Conservation (phyloP, 2,888 invertebrate genomes). For the Zonitis immaculata region DNA sequence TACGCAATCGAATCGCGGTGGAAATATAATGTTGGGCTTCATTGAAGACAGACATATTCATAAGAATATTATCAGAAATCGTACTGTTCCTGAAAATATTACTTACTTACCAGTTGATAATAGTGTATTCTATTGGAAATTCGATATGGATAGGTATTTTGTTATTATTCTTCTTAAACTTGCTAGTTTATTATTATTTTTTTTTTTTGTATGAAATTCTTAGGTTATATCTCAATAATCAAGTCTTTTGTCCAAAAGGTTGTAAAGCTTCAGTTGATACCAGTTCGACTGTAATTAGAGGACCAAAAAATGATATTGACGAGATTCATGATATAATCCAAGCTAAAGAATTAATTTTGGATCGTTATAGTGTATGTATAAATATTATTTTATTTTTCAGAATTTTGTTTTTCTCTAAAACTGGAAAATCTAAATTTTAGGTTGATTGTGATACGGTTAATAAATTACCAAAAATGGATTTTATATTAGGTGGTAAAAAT, state of each 20-base stretch:
- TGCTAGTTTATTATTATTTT: background rate
- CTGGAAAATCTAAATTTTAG: conserved; percentile 41
- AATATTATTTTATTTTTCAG: too few relatives aligned
- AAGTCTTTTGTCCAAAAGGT: conserved; percentile 39
- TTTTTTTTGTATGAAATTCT: too few relatives aligned
- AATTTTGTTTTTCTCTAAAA: too few relatives aligned
- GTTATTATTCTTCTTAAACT: conserved; percentile 2
- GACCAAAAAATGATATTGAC: conserved; percentile 44
- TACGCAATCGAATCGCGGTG: conserved; percentile 52
- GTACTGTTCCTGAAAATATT: conserved; percentile 50
- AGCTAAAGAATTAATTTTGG: conserved; percentile 37
- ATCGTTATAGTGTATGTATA: conserved; percentile 37
- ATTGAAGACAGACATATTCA: conserved; percentile 60
- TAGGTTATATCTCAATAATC: conserved; percentile 1
- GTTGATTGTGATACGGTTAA: conserved; percentile 59
- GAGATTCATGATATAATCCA: conserved; percentile 45
- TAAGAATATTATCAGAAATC: conserved; percentile 24
- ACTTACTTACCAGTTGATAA: conserved; percentile 57
- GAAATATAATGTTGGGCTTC: conserved; percentile 59
- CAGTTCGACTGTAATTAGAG: conserved; percentile 46
- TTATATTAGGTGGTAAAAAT: conserved; percentile 54
- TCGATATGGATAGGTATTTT: conserved; percentile 60
- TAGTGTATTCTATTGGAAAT: conserved; percentile 60
- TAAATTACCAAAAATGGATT: conserved; percentile 56
- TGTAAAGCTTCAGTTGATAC: conserved; percentile 48